phyloP scores from a whole-genome alignment of 1,140 invertebrate genomes.

The Bombus sylvicola region DNA sequence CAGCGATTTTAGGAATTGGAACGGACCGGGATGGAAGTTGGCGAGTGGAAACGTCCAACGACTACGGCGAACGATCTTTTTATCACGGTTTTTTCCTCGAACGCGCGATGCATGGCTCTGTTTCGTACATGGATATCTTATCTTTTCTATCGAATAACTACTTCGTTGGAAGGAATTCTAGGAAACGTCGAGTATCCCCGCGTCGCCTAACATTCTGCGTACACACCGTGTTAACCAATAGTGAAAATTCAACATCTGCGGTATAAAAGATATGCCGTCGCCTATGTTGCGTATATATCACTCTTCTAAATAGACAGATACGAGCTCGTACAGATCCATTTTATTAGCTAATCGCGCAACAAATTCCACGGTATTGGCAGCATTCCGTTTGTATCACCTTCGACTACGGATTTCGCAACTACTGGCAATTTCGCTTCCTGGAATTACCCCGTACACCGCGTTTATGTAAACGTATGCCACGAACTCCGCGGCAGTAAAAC shows the following conservation, averaged over 20 bases:
- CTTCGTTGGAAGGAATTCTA: neutral
- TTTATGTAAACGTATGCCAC: conserved; percentile 3
- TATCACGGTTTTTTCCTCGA: neutral
- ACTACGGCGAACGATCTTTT: neutral
- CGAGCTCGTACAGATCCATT: neutral
- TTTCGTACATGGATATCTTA: conserved; percentile 1
- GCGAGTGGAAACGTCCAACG: neutral
- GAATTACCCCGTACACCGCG: neutral
- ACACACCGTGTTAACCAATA: neutral
- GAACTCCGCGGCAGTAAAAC: neutral
- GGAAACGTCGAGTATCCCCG: neutral
- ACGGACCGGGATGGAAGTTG: conserved; percentile 3
- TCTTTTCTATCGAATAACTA: neutral
- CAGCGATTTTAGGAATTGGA: conserved; percentile 27
- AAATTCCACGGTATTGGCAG: neutral
- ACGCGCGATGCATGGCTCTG: neutral
- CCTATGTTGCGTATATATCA: too few relatives aligned
- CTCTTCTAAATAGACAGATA: too few relatives aligned
- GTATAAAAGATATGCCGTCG: too few relatives aligned
- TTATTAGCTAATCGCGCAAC: neutral
- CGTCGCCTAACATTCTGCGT: too few relatives aligned
- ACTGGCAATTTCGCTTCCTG: neutral
- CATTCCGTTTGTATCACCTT: neutral
- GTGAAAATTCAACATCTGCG: neutral
- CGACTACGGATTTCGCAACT: neutral